Conservation (phyloP, 2,888 invertebrate species). For the Erannis defoliaria region DNA sequence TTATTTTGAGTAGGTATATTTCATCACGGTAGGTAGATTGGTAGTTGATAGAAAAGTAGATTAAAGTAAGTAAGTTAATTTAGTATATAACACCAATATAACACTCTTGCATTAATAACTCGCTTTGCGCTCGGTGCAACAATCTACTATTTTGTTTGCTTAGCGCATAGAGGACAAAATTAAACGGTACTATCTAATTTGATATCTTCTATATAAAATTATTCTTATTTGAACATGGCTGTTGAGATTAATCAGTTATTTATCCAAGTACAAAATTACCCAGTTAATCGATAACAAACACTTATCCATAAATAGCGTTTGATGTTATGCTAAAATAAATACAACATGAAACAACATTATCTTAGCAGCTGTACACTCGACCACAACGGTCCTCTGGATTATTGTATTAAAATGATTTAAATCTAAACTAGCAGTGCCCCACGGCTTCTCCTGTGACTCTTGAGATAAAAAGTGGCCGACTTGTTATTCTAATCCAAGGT, state of each 20-base stretch:
- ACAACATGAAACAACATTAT: conserved; percentile 39
- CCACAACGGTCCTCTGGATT: background rate
- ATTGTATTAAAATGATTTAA: background rate
- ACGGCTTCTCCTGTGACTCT: no score
- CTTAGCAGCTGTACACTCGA: conserved; percentile 28
- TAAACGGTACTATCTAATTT: background rate
- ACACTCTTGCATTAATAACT: no score
- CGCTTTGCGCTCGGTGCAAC: no score
- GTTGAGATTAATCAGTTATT: conserved; percentile 7
- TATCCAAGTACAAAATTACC: conserved; percentile 14
- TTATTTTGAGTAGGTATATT: no score
- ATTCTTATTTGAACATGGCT: background rate
- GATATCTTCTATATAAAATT: background rate
- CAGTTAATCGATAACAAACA: conserved; percentile 16
- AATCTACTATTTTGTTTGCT: no score
- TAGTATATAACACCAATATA: no score
- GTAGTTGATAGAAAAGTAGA: no score
- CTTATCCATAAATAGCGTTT: conserved; percentile 31
- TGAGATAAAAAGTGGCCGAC: no score
- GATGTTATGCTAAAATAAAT: conserved; percentile 36
- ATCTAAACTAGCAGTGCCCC: no score
- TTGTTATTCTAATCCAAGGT: no score
- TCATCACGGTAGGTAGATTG: no score
- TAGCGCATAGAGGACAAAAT: background rate
- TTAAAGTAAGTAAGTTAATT: no score